Evolutionary conservation across 2,113 vertebrate species (phyloP), one percentile per base, ranked within the genome.

Genomic region (Aegotheles bennettii): DNA sequence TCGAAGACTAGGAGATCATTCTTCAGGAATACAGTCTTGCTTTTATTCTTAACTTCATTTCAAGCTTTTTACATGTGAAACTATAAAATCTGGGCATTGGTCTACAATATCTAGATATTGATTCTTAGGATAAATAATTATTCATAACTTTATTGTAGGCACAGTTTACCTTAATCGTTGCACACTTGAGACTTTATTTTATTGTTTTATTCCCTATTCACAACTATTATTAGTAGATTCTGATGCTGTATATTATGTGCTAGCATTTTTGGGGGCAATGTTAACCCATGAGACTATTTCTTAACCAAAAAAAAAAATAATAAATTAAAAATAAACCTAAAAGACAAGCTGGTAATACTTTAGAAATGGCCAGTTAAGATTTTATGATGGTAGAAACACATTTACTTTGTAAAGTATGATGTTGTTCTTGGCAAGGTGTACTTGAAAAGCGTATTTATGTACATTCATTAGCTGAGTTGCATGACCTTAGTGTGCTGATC

Each of bases 21-120:
- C 45, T 74, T 67, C 4, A 8, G 60, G 24, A 74, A 11, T 63
- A 18, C 42, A 67, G 25, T 54, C 26, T 40, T 63, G 47, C 40
- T 82, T 73, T 74, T 48, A 63, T 76, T 19, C n/a, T 80, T 51
- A 31, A 21, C 17, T 93, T 78, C 70, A 54, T 84, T 68, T 92
- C 24, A 54, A 40, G 57, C 13, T 21, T 85, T 89, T 85, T 64
- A 10, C 19, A 76, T 50, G 31, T 90, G 90, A 94, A 91, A 95
- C 70, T 85, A 73, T 85, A 90, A 91, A 95, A 85, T 90, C 29
- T 87, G 70, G 81, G 84, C 78, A 48, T 57, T 89, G 84, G 81
- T 93, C 89, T 95, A 29, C 45, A 75, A 6, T 53, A 86, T 76
- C 23, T 81, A 53, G 43, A 16, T 82, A 47, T 2, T 47, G 31